Conservation (phyloP, 2,113 vertebrate genomes). For the Rattus rattus region DNA sequence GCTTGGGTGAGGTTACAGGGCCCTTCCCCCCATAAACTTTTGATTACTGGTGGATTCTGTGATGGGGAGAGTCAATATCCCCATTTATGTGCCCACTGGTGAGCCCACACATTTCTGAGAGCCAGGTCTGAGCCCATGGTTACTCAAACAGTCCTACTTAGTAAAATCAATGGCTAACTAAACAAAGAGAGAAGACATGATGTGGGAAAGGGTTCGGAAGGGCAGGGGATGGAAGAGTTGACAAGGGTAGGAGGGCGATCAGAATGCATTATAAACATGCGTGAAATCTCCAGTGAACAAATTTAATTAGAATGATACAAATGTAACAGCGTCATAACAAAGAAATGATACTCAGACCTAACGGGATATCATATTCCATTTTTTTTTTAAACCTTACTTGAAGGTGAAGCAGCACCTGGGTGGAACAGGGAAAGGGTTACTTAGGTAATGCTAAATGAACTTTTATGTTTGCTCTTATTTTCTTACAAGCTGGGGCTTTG, state of each 20-base stretch:
- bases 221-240: too few relatives aligned
- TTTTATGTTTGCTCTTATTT: background rate
- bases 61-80: background rate
- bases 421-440: background rate
- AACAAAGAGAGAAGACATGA: background rate
- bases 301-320: background rate
- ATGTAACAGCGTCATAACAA: background rate
- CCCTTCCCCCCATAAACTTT: background rate
- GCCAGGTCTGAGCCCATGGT: too few relatives aligned
- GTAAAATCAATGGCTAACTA: background rate
- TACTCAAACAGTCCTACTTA: background rate
- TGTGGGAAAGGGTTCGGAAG: too few relatives aligned
- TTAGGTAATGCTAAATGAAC: background rate
- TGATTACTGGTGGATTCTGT: background rate
- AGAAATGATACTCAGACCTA: background rate
- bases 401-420: background rate
- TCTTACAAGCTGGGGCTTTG: background rate
- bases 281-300: background rate
- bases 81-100: background rate
- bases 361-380: background rate
- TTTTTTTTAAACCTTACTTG: background rate
- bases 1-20: background rate
- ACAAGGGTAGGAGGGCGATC: too few relatives aligned
- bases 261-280: background rate
- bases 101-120: background rate